Evolutionary conservation across 2,888 invertebrate species (phyloP), one percentile per base, ranked within the genome.

Genomic region (Sinohyriopsis cumingii): DNA sequence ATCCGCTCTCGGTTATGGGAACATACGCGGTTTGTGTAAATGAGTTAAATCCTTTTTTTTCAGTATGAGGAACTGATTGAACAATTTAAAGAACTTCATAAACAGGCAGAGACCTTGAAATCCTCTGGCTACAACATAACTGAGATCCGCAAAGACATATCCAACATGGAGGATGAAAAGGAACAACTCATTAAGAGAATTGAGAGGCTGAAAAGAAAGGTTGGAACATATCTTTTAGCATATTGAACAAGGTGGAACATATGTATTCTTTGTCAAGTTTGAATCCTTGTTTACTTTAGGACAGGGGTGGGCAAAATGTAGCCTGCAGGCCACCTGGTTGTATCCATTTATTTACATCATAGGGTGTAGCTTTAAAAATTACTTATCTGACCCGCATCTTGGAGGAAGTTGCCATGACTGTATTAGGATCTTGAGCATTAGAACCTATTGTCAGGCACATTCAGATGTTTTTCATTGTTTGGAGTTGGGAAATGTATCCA

Each of bases 111-210:
- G 81, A 88, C 92, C 64, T 90, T 94, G 67, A 92, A 92, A 80
- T 93, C 88, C 54, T 91, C 92, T 65, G 92, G 93, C 53, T 93
- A 94, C 85, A 93, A 94, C n/a, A 92, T 93, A 0, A 92, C 93
- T 4, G 96, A 96, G 91, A 93, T 97, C 72, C 93, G 95, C 80
- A 93, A 94, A 79, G 96, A 96, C 87, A 93, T 96, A 66, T 93
- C 94, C 81, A 94, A 95, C 75, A 96, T 96, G 95, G 95, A 95
- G 77, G 93, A 94, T 67, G 96, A 97, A 88, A 93, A 94, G 87
- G 95, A 95, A 82, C 94, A 95, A 82, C 93, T 95, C 87, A 76
- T 87, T 77, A 92, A 92, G 84, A 92, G 93, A 87, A 92, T 93
- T 69, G 93, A 93, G 81, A 90, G 92, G 82, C 89, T 92, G 59